These are phyloP conservation scores for Muricea muricata DNA, from an alignment of 92 coral and sea anemone genomes.

Conservation along the genomic window DNA sequence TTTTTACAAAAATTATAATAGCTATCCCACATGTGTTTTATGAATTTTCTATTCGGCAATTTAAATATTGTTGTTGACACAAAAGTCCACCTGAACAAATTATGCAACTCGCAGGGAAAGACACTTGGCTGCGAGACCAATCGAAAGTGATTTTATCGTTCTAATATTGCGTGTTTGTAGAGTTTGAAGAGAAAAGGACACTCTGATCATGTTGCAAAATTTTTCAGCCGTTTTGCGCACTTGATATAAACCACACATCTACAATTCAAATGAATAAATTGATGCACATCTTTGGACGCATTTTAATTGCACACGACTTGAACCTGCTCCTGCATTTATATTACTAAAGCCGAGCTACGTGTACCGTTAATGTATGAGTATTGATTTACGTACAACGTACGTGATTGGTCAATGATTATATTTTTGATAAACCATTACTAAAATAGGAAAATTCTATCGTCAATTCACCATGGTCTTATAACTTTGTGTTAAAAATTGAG, in stretches of 20 bases:
- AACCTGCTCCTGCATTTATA: neutral
- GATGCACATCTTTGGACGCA: neutral
- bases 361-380: neutral
- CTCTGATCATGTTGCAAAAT: neutral
- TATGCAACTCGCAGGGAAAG: neutral
- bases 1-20: neutral
- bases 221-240: neutral
- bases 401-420: too few species aligned
- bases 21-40: neutral
- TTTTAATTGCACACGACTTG: neutral
- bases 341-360: neutral
- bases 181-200: neutral
- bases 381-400: neutral
- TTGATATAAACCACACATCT: neutral
- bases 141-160: conserved; percentile 7
- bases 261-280: neutral
- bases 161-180: too few species aligned
- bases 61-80: conserved; percentile 18
- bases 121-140: neutral
- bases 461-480: neutral
- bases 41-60: conserved; percentile 22
- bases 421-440: too few species aligned
- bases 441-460: neutral
- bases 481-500: too few species aligned
- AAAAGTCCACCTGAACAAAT: conserved; percentile 32